phyloP scores from a whole-genome alignment of 2,113 vertebrate genomes.

The Recurvirostra avosetta region DNA sequence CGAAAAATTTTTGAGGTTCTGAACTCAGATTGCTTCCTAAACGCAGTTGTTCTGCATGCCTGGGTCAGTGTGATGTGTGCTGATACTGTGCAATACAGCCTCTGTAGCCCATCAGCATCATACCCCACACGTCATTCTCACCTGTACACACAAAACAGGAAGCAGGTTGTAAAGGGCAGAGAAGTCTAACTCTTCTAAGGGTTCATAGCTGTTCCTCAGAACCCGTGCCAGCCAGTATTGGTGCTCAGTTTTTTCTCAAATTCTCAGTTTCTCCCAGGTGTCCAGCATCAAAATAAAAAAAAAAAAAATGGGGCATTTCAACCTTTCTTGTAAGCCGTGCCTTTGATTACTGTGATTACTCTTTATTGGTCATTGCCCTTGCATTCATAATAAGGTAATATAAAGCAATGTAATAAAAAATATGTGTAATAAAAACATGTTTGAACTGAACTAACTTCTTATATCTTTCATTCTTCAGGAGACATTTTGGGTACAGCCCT shows the following conservation, averaged over 20 bases:
- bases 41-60: background rate
- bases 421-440: background rate
- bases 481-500: slow-evolving; percentile 82
- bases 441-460: background rate
- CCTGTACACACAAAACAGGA: rapidly evolving
- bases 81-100: background rate
- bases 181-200: background rate
- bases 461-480: slow-evolving; percentile 64
- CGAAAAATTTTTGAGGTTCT: background rate
- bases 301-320: background rate
- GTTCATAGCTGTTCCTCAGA: background rate
- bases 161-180: background rate
- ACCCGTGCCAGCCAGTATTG: background rate
- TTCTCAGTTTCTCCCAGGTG: background rate
- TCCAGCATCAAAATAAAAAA: background rate
- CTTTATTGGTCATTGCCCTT: background rate
- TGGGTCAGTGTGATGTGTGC: background rate
- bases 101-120: background rate
- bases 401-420: background rate
- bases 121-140: background rate
- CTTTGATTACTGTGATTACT: background rate
- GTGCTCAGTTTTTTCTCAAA: background rate
- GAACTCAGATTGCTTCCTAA: background rate
- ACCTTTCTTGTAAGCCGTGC: background rate
- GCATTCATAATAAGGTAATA: background rate